Evolutionary conservation across 1,140 invertebrate genomes (phyloP).

Genomic region (Apis cerana): DNA sequence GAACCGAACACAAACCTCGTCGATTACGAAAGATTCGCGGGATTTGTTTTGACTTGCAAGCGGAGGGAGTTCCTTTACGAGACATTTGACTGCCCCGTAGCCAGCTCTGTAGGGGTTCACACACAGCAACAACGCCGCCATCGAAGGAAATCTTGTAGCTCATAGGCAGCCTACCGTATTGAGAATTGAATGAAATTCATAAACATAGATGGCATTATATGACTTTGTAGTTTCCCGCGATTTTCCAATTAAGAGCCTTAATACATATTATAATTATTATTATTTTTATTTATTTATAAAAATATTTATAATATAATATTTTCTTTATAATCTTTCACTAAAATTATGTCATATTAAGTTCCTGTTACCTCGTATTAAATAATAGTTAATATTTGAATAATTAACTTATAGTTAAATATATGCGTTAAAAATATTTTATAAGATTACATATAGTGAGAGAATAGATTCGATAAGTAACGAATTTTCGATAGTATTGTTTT

Average conservation of each 20-base stretch:
- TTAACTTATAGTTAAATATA: too few species aligned
- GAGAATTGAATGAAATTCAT: background rate
- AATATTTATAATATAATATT: too few species aligned
- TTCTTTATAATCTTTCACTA: too few species aligned
- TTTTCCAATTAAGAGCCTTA: background rate
- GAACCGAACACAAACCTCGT: conserved; percentile 50
- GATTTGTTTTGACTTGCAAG: conserved; percentile 68
- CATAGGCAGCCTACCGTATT: background rate
- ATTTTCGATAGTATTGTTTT: too few species aligned
- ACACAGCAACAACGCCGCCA: conserved; percentile 59
- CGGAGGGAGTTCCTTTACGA: conserved; percentile 65
- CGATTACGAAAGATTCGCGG: conserved; percentile 67
- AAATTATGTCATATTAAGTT: too few species aligned
- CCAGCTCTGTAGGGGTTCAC: conserved; percentile 57
- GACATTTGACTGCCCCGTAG: conserved; percentile 71
- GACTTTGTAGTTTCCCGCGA: background rate
- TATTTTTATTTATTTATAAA: too few species aligned
- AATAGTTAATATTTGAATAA: too few species aligned
- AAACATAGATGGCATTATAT: background rate
- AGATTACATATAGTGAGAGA: too few species aligned
- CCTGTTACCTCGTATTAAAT: too few species aligned
- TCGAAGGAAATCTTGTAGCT: conserved; percentile 42
- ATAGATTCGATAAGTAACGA: too few species aligned
- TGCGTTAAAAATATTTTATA: too few species aligned
- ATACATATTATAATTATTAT: too few species aligned